These are phyloP conservation scores for Drosophila ogumai DNA, from an alignment of 1,140 invertebrate species.

Conservation along the genomic window DNA sequence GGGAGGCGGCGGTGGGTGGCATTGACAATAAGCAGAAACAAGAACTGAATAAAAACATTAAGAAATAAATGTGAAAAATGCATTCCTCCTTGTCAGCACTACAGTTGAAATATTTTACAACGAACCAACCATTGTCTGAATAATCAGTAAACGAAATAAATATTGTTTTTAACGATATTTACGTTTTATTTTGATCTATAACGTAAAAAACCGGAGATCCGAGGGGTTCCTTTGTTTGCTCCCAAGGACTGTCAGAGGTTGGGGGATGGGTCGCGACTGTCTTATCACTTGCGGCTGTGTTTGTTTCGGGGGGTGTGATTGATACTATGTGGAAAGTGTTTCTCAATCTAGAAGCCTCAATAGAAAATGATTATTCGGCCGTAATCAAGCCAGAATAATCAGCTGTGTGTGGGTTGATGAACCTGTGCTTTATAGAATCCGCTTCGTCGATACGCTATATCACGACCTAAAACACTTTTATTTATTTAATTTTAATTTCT, in stretches of 20 bases:
- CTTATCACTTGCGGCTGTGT: slow-evolving; percentile 23
- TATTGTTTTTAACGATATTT: neutral
- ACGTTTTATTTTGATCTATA: no score
- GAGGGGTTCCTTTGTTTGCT: slow-evolving; percentile 28
- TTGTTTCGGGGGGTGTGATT: slow-evolving; percentile 28
- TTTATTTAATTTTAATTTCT: neutral
- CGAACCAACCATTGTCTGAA: neutral
- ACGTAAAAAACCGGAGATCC: no score
- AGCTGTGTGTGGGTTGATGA: slow-evolving; percentile 51
- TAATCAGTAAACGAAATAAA: neutral
- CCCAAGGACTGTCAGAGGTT: slow-evolving; percentile 34
- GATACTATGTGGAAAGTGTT: slow-evolving; percentile 9
- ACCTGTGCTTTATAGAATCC: slow-evolving; percentile 15
- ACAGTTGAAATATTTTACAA: slow-evolving; percentile 1
- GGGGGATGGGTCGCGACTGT: slow-evolving; percentile 5
- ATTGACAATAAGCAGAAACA: slow-evolving; percentile 31
- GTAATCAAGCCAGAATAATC: slow-evolving; percentile 33
- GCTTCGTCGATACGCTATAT: slow-evolving; percentile 20
- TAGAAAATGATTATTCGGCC: slow-evolving; percentile 27
- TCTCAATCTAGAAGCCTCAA: slow-evolving; percentile 20
- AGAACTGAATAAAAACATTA: slow-evolving; percentile 1
- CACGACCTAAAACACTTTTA: neutral
- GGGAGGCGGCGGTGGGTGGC: slow-evolving; percentile 30
- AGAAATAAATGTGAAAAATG: slow-evolving; percentile 16
- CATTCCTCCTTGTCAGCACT: slow-evolving; percentile 31